Evolutionary conservation across 92 coral and sea anemone genomes (phyloP).

Genomic region (Phenganax stokvisi): DNA sequence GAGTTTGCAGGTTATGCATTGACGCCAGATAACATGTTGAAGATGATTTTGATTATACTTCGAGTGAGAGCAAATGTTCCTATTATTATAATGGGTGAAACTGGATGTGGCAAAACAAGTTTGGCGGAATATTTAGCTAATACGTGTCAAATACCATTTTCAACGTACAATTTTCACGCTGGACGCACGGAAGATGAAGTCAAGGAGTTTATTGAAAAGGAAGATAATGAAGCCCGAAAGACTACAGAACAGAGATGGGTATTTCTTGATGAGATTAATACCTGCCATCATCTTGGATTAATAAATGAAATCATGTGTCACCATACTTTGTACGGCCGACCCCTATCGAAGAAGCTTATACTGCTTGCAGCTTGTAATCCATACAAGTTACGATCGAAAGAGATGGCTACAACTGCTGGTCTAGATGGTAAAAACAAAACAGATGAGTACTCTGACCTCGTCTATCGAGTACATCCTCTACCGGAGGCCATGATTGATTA

Average conservation of each 20-base stretch:
- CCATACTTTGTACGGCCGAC: conserved; percentile 53
- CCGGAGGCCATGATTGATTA: conserved; percentile 84
- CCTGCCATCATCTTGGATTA: conserved; percentile 68
- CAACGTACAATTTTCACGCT: conserved; percentile 64
- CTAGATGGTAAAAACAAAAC: conserved; percentile 59
- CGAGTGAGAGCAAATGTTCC: conserved; percentile 72
- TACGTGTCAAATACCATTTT: conserved; percentile 57
- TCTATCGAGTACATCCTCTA: conserved; percentile 75
- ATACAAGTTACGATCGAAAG: conserved; percentile 57
- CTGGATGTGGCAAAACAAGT: conserved; percentile 86
- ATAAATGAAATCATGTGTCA: conserved; percentile 81
- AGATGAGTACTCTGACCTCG: conserved; percentile 72
- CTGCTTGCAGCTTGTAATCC: conserved; percentile 75
- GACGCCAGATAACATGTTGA: conserved; percentile 74
- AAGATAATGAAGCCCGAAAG: conserved; percentile 44
- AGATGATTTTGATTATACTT: conserved; percentile 71
- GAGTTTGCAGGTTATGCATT: conserved; percentile 53
- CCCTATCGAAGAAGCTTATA: conserved; percentile 57
- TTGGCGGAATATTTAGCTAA: conserved; percentile 69
- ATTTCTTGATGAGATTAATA: conserved; percentile 76
- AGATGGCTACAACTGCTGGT: conserved; percentile 55
- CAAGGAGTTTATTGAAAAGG: conserved; percentile 45
- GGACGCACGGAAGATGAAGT: conserved; percentile 66
- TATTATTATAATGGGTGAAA: conserved; percentile 85
- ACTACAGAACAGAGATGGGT: conserved; percentile 57